Conservation (phyloP, 2,113 vertebrate genomes). For the Alethe diademata region DNA sequence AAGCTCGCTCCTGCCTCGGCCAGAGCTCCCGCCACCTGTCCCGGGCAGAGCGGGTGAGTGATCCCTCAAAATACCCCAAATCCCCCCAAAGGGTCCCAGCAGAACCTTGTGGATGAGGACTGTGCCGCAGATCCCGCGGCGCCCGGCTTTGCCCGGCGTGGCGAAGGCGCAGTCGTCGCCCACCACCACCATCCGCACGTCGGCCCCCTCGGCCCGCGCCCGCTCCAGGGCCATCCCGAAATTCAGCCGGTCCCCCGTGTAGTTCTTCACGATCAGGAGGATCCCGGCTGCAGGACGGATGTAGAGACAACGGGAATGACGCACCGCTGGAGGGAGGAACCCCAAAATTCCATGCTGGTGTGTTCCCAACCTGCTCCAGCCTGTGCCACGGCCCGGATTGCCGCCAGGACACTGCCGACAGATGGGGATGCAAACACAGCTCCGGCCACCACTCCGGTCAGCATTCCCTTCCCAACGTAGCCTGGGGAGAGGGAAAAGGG, state of each 20-base stretch:
- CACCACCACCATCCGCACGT: slow-evolving; percentile 85
- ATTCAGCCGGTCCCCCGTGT: slow-evolving; percentile 94
- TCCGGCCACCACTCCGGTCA: slow-evolving; percentile 89
- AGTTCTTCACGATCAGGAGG: slow-evolving; percentile 95
- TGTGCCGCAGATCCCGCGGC: slow-evolving; percentile 89
- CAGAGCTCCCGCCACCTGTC: slow-evolving; percentile 89
- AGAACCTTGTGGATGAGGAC: slow-evolving; percentile 88
- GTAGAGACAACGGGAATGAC: rapidly evolving
- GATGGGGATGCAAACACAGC: slow-evolving; percentile 90
- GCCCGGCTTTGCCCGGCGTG: slow-evolving; percentile 82
- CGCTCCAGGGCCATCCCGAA: slow-evolving; percentile 91
- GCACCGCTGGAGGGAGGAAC: rapidly evolving
- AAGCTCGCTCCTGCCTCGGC: slow-evolving; percentile 84
- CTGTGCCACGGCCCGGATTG: slow-evolving; percentile 80
- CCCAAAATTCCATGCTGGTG: rapidly evolving
- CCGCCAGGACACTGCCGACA: slow-evolving; percentile 87
- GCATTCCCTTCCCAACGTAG: slow-evolving; percentile 92
- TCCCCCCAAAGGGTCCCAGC: rapidly evolving
- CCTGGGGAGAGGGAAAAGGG: slow-evolving; percentile 59
- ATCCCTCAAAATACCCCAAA: neutral
- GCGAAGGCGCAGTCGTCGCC: slow-evolving; percentile 90
- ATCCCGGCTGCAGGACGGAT: slow-evolving; percentile 64
- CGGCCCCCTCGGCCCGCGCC: slow-evolving; percentile 77
- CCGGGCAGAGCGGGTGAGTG: rapidly evolving
- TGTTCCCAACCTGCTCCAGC: slow-evolving; percentile 76